Conservation (phyloP, 2,888 invertebrate genomes). For the Parelbella ahira region DNA sequence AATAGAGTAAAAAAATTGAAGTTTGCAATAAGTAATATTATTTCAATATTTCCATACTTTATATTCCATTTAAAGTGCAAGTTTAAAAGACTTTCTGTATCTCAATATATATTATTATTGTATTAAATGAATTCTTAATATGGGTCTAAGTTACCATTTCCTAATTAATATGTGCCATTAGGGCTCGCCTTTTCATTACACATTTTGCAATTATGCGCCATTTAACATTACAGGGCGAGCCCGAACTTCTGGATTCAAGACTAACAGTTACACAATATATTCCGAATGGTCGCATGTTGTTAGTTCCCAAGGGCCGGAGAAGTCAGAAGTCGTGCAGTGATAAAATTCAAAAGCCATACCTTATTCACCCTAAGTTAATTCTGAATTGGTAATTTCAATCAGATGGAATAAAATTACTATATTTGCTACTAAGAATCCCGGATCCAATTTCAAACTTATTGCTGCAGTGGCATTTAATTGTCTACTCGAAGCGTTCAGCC, state of each 20-base stretch:
- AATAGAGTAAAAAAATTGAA: no score
- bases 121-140: no score
- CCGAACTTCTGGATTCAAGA: not conserved
- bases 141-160: no score
- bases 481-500: constrained; percentile 18
- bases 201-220: no score
- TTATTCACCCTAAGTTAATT: constrained; percentile 34
- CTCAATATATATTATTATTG: no score
- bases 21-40: no score
- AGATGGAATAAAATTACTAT: constrained; percentile 32
- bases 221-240: no score
- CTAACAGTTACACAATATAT: constrained; percentile 20
- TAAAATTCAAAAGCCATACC: constrained; percentile 36
- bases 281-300: constrained; percentile 20
- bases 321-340: constrained; percentile 52
- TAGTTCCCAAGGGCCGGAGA: constrained; percentile 36
- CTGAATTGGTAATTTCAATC: constrained; percentile 35
- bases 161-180: no score
- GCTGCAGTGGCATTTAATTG: constrained; percentile 25
- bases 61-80: no score
- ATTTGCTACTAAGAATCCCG: constrained; percentile 24
- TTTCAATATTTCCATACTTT: no score
- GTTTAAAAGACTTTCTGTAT: no score
- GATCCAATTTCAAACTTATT: constrained; percentile 21
- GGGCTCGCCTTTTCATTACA: no score